Evolutionary conservation across 2,888 invertebrate genomes (phyloP).

Genomic region (Biston betularia): DNA sequence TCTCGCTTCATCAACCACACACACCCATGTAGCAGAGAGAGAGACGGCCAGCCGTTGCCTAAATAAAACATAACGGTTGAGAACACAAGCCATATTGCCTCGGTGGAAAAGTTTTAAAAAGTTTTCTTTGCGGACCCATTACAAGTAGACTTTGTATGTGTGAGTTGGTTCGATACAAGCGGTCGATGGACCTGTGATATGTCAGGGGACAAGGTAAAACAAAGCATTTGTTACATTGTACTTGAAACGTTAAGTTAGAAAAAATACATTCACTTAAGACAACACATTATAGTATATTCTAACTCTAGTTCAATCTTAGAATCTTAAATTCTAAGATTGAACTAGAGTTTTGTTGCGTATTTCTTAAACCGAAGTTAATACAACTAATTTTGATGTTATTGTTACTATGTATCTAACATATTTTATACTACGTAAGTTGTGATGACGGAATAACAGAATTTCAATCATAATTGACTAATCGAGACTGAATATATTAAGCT

Average conservation of each 20-base stretch:
- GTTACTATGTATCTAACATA: too few species aligned
- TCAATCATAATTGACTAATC: too few species aligned
- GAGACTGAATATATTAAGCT: too few species aligned
- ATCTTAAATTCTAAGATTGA: too few species aligned
- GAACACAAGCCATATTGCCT: constrained; percentile 87
- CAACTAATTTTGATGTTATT: too few species aligned
- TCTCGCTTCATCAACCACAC: constrained; percentile 60
- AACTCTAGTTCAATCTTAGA: too few species aligned
- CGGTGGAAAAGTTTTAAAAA: constrained; percentile 87
- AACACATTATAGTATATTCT: background rate
- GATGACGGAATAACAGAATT: too few species aligned
- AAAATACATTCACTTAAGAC: background rate
- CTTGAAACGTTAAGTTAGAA: background rate
- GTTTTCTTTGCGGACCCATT: constrained; percentile 87
- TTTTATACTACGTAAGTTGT: too few species aligned
- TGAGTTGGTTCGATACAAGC: constrained; percentile 74
- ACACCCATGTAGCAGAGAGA: constrained; percentile 59
- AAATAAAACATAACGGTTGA: constrained; percentile 85
- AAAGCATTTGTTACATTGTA: constrained; percentile 15
- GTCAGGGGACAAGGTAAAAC: constrained; percentile 46
- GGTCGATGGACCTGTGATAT: constrained; percentile 72
- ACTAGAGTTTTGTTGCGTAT: too few species aligned
- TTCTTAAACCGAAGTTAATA: too few species aligned
- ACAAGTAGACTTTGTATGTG: constrained; percentile 79
- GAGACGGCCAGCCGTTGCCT: constrained; percentile 76